Base-by-base conservation (phyloP, 2,797 vertebrate species). In the Amphiprion clarkii region DNA sequence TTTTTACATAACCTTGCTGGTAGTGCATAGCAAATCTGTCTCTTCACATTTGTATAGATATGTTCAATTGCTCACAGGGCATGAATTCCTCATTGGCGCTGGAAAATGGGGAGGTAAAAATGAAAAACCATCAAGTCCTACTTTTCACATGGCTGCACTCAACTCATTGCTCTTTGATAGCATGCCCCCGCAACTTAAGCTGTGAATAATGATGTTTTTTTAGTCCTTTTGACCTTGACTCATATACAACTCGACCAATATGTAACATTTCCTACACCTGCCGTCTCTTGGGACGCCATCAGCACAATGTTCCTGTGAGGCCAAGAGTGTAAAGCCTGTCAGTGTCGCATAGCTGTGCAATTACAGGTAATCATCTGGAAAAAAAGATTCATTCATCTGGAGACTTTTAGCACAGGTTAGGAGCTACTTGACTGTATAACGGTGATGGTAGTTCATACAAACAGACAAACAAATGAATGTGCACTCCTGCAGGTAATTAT, bases 141-240 rank as follows among this genome's bases (percentile, higher is more conserved):
- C 84, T 89, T 89, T 83, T 87, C 90, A 91, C 90, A 82, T 85
- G 86, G 72, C 67, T 89, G 88, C 88, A 73, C 84, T 75, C 78
- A 39, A 72, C 82, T 86, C 78, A 84, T 87, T 85, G 78, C 80
- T 87, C 78, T 86, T 78, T 81, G 86, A 86, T 87, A 76, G 85
- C 74, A 44, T 67, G 63, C 55, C 76, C 53, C 65, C 69, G 68
- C 80, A 84, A 87, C 83, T 78, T 86, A 79, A 89, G 84, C 80
- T 63, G 71, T 86, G 88, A 89, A 85, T 85, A 82, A 88, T 88
- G 80, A 85, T 86, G 74, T 69, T 82, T 84, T 84, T 29, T 84
- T 85, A 70, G 70, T 70, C 64, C 73, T 60, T 83, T 79, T 87
- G 81, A 93, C 87, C 89, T 89, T 67, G 74, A 72, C 68, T 78